phyloP scores from a whole-genome alignment of 2,113 vertebrate genomes.

The Gallinago undulata region DNA sequence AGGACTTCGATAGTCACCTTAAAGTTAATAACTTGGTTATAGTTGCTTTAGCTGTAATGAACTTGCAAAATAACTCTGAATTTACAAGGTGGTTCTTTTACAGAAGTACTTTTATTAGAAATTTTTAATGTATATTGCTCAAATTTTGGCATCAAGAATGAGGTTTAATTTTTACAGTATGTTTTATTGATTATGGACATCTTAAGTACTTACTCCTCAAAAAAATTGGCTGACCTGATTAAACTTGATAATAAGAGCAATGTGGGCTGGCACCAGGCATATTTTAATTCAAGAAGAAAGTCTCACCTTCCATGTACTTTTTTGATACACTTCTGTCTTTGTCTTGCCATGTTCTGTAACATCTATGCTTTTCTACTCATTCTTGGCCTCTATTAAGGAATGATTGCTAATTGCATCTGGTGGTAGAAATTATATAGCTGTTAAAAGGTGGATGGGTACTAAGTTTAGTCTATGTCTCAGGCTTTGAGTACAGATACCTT shows the following conservation, averaged over 20 bases:
- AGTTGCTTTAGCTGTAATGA: background rate
- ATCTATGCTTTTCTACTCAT: background rate
- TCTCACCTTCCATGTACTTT: background rate
- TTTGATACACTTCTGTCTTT: background rate
- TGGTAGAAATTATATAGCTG: background rate
- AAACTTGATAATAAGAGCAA: background rate
- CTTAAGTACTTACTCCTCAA: conserved; percentile 18
- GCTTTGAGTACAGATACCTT: background rate
- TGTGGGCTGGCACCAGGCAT: background rate
- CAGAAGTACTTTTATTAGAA: background rate
- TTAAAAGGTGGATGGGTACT: background rate
- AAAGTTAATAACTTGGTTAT: background rate
- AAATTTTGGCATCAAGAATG: background rate
- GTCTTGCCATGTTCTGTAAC: background rate
- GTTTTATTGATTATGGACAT: background rate
- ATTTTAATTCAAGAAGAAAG: background rate
- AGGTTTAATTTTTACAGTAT: conserved; percentile 9
- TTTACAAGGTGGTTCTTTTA: background rate
- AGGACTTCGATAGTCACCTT: background rate
- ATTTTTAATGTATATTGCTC: background rate
- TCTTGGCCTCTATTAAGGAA: background rate
- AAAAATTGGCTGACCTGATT: background rate
- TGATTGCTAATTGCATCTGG: background rate
- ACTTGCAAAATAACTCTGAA: background rate
- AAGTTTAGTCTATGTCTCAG: background rate